phyloP scores from a whole-genome alignment of 2,888 invertebrate genomes.

The Lycia hirtaria region DNA sequence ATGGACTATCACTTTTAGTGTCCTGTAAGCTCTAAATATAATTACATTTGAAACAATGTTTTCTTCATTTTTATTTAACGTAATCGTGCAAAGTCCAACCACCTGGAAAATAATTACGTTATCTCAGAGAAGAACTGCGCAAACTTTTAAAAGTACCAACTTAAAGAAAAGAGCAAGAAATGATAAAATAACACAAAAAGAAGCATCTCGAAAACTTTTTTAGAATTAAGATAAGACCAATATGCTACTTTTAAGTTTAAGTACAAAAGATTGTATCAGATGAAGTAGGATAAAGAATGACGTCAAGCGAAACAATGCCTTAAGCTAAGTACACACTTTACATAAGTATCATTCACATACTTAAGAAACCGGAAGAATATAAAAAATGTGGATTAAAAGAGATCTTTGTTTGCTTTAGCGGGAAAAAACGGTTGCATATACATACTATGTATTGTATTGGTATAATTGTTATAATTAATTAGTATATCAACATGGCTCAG shows the following conservation, averaged over 20 bases:
- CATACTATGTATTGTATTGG: no score
- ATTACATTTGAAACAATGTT: background rate
- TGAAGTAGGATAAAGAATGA: constrained; percentile 4
- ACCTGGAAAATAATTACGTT: constrained; percentile 8
- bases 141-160: constrained; percentile 14
- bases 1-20: no score
- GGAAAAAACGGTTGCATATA: no score
- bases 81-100: constrained; percentile 2
- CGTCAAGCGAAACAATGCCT: constrained; percentile 1
- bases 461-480: background rate
- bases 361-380: no score
- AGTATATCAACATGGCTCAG: background rate
- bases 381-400: no score
- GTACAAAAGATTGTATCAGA: constrained; percentile 10
- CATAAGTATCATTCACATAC: no score
- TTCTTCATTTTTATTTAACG: background rate
- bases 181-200: constrained; percentile 25
- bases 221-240: constrained; percentile 18
- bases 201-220: constrained; percentile 4
- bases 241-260: constrained; percentile 16
- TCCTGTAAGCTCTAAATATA: no score
- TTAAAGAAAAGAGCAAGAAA: constrained; percentile 7
- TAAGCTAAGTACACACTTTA: background rate
- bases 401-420: no score
- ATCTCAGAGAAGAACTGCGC: constrained; percentile 5